phyloP scores from a whole-genome alignment of 2,113 vertebrate genomes.

The Prolemur simus region DNA sequence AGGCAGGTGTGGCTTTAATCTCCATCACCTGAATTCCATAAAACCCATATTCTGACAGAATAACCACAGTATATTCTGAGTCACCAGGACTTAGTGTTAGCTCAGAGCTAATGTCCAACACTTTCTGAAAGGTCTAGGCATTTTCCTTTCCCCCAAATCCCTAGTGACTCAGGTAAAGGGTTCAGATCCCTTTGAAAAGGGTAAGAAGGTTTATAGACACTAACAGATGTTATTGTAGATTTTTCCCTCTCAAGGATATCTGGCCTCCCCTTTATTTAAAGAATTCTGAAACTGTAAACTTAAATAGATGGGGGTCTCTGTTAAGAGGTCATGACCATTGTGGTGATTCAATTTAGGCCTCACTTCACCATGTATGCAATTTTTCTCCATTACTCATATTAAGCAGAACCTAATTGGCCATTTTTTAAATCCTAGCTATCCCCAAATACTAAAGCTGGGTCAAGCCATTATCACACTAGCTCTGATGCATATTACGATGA shows the following conservation, averaged over 20 bases:
- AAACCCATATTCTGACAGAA: not conserved
- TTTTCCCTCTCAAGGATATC: not conserved
- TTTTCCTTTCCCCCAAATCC: not conserved
- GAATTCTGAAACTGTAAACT: not conserved
- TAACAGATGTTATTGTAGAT: not conserved
- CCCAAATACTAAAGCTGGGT: not conserved
- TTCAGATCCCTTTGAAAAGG: not conserved
- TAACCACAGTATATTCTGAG: not conserved
- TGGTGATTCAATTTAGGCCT: not conserved
- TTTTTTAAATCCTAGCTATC: not conserved
- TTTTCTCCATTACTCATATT: not conserved
- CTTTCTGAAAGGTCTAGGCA: not conserved
- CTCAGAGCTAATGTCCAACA: not conserved
- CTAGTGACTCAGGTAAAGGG: not conserved
- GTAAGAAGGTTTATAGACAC: not conserved
- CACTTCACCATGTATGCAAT: not conserved
- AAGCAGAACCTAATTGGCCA: not conserved
- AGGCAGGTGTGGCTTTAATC: not conserved
- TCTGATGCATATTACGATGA: not conserved
- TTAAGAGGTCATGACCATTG: not conserved
- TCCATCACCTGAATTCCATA: not conserved
- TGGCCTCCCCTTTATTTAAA: not conserved
- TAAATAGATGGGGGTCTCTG: not conserved
- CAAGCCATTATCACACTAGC: not conserved
- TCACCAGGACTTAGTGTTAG: not conserved